Evolutionary conservation across 1,140 invertebrate species (phyloP), one percentile per base, ranked within the genome.

Genomic region (Acyrthosiphon pisum): DNA sequence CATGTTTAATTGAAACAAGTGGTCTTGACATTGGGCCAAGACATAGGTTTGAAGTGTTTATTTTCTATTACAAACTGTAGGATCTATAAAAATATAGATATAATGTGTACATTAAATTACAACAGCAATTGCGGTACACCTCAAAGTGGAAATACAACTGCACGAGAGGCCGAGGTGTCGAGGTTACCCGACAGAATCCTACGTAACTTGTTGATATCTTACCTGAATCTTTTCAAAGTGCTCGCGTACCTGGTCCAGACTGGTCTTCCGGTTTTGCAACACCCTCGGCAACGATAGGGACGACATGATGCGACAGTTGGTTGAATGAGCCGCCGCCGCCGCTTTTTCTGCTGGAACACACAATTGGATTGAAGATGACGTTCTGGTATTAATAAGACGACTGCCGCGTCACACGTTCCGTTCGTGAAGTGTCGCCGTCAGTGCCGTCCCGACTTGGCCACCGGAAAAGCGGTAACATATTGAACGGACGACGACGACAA

Each of bases 141-240:
- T 7, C 20, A 2, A 23, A 22, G 50, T 53, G 50, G 20, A 53
- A 4, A 4, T 53, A 23, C 22, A 6, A 23, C 50, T 53, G 22
- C 0, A 22, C 20, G 2, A 30, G 44, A 2, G 30, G 30, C 9
- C 3, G 30, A n/a, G 60, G 60, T n/a, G 50, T 7, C 50, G 22
- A 76, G 14, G 60, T 76, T n/a, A n/a, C 14, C 60, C 30, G 4
- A n/a, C 30, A 35, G 26, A 68, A 68, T 68, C 9, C 11, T n/a
- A 76, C 11, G 22, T 2, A 18, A n/a, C n/a, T 76, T 76, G 14
- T n/a, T 76, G n/a, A 76, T n/a, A 22, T 35, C 76, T 81, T 95
- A 97, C 97, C 97, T 97, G 97, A 94, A 96, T 96, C 95, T 97
- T 97, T 95, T 97, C 97, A 94, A 97, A 97, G 94, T 97, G 96